phyloP scores from a whole-genome alignment of 2,113 vertebrate species.

The Plectropomus leopardus region DNA sequence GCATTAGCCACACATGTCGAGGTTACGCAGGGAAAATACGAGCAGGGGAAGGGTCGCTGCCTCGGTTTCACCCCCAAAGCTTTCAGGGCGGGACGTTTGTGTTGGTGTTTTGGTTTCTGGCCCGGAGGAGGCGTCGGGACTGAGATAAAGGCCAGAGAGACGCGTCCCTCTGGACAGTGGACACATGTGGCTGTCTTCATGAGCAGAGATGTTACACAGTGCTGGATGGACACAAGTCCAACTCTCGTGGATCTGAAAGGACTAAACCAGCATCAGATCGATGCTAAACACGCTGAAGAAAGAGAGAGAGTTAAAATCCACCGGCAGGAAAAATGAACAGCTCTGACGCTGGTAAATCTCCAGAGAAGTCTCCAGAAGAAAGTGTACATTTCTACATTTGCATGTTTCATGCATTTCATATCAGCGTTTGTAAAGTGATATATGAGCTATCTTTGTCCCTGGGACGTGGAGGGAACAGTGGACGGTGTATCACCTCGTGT shows the following conservation, averaged over 20 bases:
- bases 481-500: too few species aligned
- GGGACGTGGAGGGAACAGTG: too few species aligned
- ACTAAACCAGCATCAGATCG: background rate
- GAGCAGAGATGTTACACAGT: fast-evolving
- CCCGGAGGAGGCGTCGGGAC: slow-evolving; percentile 20
- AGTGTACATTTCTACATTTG: too few species aligned
- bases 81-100: slow-evolving; percentile 6
- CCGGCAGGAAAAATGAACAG: background rate
- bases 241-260: background rate
- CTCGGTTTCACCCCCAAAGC: slow-evolving; percentile 5
- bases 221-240: background rate
- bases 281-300: background rate
- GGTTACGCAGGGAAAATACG: slow-evolving; percentile 47
- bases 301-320: background rate
- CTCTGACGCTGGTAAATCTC: too few species aligned
- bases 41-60: slow-evolving; percentile 37
- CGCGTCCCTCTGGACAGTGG: slow-evolving; percentile 7
- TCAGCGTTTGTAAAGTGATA: too few species aligned
- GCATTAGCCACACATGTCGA: slow-evolving; percentile 56
- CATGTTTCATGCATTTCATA: too few species aligned
- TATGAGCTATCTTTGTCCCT: too few species aligned
- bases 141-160: slow-evolving; percentile 28
- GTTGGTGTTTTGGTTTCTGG: slow-evolving; percentile 40
- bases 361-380: too few species aligned
- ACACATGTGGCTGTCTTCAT: slow-evolving; percentile 1